A percentile compares a stretch with the other conserved stretches of the same genome.
phyloP scores from a whole-genome alignment of 2,113 vertebrate genomes.

The Pteropus alecto region DNA sequence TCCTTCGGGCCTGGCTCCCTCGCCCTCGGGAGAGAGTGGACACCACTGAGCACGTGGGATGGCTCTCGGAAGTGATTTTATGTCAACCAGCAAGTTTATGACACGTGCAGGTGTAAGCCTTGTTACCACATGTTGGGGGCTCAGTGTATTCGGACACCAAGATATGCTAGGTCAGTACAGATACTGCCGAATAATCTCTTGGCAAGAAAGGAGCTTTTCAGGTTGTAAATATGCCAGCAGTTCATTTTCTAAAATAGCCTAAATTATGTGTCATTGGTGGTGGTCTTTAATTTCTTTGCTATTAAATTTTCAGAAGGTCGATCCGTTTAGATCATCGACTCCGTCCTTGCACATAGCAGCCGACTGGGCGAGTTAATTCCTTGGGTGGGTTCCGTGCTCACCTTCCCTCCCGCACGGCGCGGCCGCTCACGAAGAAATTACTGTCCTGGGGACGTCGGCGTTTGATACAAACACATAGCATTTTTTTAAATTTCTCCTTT shows the following conservation, averaged over 20 bases:
- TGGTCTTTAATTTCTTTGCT: not conserved
- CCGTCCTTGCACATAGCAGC: rapidly evolving
- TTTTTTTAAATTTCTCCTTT: not conserved
- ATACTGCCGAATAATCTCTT: not conserved
- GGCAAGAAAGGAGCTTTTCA: not conserved
- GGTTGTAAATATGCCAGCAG: not conserved
- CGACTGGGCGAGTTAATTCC: not conserved
- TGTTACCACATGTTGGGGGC: not conserved
- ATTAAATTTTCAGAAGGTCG: not conserved
- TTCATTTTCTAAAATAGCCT: not conserved
- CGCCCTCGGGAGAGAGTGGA: too few relatives aligned
- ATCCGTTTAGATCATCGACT: not conserved
- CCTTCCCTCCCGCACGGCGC: not conserved
- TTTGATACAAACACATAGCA: not conserved
- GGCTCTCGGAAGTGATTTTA: too few relatives aligned
- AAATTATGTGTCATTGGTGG: not conserved
- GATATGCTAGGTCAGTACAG: not conserved
- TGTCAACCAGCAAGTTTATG: not conserved
- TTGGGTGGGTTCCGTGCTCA: rapidly evolving
- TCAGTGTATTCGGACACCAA: not conserved
- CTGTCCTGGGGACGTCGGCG: not conserved
- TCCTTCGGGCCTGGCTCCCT: not conserved
- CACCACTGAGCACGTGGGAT: rapidly evolving
- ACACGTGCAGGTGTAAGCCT: not conserved
- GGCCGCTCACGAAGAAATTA: not conserved